These are phyloP conservation scores for Drosophila phalerata DNA, from an alignment of 2,888 invertebrate species.

Conservation along the genomic window DNA sequence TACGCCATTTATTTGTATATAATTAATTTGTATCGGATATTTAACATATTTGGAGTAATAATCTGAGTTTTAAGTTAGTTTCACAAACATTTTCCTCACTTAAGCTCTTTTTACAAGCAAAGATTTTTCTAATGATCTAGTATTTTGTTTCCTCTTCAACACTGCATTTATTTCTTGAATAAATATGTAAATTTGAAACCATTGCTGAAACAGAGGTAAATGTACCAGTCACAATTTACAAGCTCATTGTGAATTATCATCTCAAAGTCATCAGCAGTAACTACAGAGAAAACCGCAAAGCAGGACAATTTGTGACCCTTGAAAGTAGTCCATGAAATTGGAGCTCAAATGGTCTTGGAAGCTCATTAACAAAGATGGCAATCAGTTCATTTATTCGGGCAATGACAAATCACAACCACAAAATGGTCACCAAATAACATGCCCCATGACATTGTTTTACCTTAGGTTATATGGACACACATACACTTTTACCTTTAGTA, in stretches of 20 bases:
- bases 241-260: constrained; percentile 14
- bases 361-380: constrained; percentile 51
- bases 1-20: background rate
- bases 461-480: background rate
- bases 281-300: constrained; percentile 3
- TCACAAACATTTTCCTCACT: background rate
- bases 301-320: constrained; percentile 2
- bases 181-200: background rate
- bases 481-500: constrained; percentile 19
- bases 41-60: too few relatives aligned
- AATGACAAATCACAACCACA: constrained; percentile 53
- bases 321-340: constrained; percentile 47
- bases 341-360: constrained; percentile 21
- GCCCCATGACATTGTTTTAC: constrained; percentile 17
- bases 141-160: background rate
- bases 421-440: constrained; percentile 20
- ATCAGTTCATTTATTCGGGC: constrained; percentile 46
- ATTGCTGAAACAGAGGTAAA: background rate
- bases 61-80: background rate
- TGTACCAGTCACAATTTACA: background rate
- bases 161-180: background rate
- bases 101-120: background rate
- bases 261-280: constrained; percentile 8
- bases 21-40: background rate
- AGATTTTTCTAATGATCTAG: background rate